phyloP scores from a whole-genome alignment of 1,140 invertebrate species.

The Pseudomyrmex sp. region DNA sequence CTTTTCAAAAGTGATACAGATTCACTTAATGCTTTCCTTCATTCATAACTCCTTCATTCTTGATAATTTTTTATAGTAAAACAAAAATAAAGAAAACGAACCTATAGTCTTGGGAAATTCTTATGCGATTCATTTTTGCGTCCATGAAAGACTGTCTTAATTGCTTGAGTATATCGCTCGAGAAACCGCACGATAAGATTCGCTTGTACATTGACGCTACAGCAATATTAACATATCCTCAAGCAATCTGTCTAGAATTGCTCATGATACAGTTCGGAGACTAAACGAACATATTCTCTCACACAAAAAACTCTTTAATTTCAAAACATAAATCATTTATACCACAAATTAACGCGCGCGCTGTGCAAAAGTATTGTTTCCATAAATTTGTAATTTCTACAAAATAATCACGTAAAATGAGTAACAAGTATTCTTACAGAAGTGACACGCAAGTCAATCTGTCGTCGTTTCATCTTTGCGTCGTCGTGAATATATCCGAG shows the following conservation, averaged over 20 bases:
- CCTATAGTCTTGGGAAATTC: not conserved
- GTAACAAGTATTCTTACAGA: not conserved
- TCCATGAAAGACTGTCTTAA: not conserved
- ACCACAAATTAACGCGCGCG: not conserved
- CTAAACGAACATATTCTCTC: not conserved
- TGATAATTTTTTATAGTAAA: slow-evolving; percentile 21
- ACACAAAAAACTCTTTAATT: not conserved
- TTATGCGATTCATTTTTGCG: not conserved
- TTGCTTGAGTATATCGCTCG: slow-evolving; percentile 2
- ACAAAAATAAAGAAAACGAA: not conserved
- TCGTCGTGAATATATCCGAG: not conserved
- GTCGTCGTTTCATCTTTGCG: not conserved
- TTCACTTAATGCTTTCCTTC: not conserved
- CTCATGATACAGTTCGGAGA: not conserved
- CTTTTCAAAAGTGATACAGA: not conserved
- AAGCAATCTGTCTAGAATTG: not conserved
- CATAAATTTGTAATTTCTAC: not conserved
- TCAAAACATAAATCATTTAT: not conserved
- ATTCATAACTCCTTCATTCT: not conserved
- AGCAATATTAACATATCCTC: slow-evolving; percentile 8
- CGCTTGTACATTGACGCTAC: not conserved
- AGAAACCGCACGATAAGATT: slow-evolving; percentile 26
- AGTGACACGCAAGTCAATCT: not conserved
- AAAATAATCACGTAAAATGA: not conserved
- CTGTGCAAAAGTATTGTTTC: not conserved